Conservation (phyloP, 1,140 invertebrate species). For the Venturia canescens region DNA sequence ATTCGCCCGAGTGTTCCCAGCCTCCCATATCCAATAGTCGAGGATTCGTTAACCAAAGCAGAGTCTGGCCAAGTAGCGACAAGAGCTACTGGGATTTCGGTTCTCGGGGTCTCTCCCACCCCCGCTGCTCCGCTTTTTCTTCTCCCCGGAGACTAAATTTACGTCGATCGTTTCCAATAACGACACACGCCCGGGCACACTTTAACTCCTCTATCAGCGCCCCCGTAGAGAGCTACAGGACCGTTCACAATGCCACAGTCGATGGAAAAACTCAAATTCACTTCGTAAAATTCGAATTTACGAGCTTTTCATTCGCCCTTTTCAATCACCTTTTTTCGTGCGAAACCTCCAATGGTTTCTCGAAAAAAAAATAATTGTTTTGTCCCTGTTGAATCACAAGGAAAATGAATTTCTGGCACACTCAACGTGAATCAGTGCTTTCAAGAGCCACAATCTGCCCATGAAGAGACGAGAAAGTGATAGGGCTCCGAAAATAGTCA, state of each 20-base stretch:
- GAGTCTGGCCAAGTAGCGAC: slow-evolving; percentile 43
- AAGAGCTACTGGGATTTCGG: slow-evolving; percentile 30
- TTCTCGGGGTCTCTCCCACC: slow-evolving; percentile 35
- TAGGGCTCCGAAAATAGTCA: no score
- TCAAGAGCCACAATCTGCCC: no score
- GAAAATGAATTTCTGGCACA: no score
- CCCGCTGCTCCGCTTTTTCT: no score
- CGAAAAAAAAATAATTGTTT: no score
- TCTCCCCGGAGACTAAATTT: slow-evolving; percentile 54
- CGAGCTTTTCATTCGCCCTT: no score
- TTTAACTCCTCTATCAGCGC: slow-evolving; percentile 44
- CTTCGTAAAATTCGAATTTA: background rate
- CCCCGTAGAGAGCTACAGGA: slow-evolving; percentile 41
- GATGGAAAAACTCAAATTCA: background rate
- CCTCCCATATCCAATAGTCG: slow-evolving; percentile 30
- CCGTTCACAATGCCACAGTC: background rate
- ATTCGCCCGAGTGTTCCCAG: slow-evolving; percentile 26
- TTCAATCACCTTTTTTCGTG: no score
- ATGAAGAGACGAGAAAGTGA: no score
- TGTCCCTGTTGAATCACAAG: no score
- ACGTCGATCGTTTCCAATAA: slow-evolving; percentile 56
- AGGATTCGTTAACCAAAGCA: slow-evolving; percentile 31
- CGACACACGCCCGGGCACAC: slow-evolving; percentile 32
- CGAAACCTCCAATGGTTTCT: no score
- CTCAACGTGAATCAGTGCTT: no score